Conservation (phyloP, 2,113 vertebrate genomes). For the Antennarius striatus region DNA sequence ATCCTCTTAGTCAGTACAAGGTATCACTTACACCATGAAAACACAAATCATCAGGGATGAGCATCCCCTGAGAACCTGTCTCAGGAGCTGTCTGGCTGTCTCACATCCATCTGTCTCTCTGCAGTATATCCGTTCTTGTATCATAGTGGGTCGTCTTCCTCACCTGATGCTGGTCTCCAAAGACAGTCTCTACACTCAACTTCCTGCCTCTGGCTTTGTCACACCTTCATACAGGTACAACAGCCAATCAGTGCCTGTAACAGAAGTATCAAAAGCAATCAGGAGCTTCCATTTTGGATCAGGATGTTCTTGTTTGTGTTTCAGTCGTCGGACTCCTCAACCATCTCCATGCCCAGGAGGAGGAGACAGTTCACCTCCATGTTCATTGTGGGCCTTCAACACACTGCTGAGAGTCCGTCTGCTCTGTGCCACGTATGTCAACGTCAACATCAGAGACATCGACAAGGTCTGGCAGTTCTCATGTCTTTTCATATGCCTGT, state of each 20-base stretch:
- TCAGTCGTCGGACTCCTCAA: conserved; percentile 79
- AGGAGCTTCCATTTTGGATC: background rate
- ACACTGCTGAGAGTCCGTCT: conserved; percentile 92
- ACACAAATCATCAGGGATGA: too few relatives aligned
- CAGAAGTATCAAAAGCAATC: background rate
- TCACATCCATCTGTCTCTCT: conserved; percentile 50
- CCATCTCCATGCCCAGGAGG: conserved; percentile 78
- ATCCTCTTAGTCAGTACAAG: conserved; percentile 98
- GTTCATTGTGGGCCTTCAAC: conserved; percentile 87
- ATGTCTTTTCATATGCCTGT: conserved; percentile 74
- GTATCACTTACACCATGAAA: conserved; percentile 65
- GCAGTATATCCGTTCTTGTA: conserved; percentile 97
- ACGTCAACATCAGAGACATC: conserved; percentile 98
- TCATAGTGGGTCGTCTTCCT: conserved; percentile 97
- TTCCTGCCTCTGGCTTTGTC: conserved; percentile 80
- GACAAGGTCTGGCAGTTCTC: conserved; percentile 88
- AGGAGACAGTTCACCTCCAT: conserved; percentile 60
- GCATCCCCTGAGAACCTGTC: conserved; percentile 11
- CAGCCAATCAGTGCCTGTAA: background rate
- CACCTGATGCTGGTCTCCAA: conserved; percentile 99
- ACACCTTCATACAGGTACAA: conserved; percentile 80
- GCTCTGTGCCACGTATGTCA: conserved; percentile 97
- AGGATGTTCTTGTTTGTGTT: conserved; percentile 22
- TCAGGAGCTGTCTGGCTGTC: conserved; percentile 18
- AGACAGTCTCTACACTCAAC: conserved; percentile 95